phyloP scores from a whole-genome alignment of 2,113 vertebrate genomes.

The Isurus oxyrinchus region DNA sequence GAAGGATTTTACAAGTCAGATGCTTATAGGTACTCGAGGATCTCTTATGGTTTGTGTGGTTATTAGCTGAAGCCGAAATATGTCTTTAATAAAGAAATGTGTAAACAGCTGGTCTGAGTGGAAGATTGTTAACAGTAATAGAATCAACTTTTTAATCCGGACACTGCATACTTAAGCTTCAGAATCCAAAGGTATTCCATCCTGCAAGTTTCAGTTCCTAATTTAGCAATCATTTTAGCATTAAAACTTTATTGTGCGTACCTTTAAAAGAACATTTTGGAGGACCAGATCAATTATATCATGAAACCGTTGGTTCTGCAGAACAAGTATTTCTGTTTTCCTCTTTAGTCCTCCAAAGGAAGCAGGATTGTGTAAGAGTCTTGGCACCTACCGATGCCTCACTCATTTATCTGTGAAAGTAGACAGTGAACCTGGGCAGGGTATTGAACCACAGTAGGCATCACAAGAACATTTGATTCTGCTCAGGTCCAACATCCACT shows the following conservation, averaged over 20 bases:
- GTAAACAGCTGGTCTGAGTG: background rate
- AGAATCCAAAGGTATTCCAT: background rate
- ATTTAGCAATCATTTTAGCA: background rate
- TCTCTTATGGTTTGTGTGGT: background rate
- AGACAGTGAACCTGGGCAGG: background rate
- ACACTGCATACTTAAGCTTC: background rate
- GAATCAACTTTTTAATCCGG: background rate
- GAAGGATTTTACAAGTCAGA: conserved; percentile 27
- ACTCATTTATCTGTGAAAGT: background rate
- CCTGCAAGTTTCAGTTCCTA: background rate
- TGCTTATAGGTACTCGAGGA: background rate
- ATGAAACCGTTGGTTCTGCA: background rate
- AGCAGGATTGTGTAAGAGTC: background rate
- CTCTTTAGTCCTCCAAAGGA: background rate
- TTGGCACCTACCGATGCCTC: background rate
- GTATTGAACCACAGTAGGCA: background rate
- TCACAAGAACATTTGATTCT: background rate
- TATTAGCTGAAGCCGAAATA: conserved; percentile 30
- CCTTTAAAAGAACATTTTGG: background rate
- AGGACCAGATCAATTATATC: background rate
- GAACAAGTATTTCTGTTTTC: background rate
- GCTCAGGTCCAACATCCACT: background rate
- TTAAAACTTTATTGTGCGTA: background rate
- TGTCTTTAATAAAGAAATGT: conserved; percentile 7
- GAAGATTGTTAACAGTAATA: background rate